phyloP scores from a whole-genome alignment of 2,888 invertebrate species.

The Cephus nigrinus region DNA sequence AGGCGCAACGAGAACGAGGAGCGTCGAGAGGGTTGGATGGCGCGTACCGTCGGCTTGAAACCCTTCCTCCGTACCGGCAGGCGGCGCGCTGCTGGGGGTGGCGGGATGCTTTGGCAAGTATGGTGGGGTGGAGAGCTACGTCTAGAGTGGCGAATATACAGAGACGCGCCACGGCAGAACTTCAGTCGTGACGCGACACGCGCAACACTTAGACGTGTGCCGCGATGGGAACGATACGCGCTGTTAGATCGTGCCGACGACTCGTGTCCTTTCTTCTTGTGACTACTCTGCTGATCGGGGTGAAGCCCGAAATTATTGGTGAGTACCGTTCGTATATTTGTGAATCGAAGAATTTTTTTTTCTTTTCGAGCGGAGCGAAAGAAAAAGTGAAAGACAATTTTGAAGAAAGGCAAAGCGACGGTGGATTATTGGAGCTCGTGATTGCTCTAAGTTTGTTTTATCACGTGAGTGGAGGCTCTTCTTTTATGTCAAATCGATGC shows the following conservation, averaged over 20 bases:
- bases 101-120: conserved; percentile 20
- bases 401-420: background rate
- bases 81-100: conserved; percentile 28
- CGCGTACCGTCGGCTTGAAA: conserved; percentile 29
- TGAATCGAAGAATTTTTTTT: background rate
- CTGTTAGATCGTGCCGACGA: background rate
- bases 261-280: conserved; percentile 37
- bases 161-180: conserved; percentile 49
- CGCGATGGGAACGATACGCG: background rate
- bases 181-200: conserved; percentile 64
- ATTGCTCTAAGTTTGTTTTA: background rate
- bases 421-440: background rate
- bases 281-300: conserved; percentile 44
- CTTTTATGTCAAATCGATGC: background rate
- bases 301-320: conserved; percentile 57
- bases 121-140: background rate
- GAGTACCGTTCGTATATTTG: conserved; percentile 37
- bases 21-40: conserved; percentile 36
- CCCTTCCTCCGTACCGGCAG: conserved; percentile 20
- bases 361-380: background rate
- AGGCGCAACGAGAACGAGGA: conserved; percentile 17
- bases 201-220: conserved; percentile 42
- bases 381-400: background rate
- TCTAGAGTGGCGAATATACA: conserved; percentile 44
- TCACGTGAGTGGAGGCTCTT: background rate